Evolutionary conservation across 2,888 invertebrate species (phyloP).

Genomic region (Malthinus seriepunctatus): DNA sequence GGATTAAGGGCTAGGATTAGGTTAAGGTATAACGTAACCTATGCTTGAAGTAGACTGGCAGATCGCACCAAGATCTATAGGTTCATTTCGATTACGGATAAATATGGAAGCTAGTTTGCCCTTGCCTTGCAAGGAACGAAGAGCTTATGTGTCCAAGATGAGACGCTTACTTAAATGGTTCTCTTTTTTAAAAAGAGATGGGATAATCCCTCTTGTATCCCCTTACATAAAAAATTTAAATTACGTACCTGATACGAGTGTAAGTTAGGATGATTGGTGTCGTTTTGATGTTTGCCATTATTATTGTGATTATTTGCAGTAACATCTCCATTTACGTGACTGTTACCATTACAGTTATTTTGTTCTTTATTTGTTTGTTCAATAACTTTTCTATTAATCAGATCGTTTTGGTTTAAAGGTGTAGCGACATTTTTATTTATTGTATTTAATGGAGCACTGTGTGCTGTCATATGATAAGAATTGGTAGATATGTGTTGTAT

Average conservation of each 20-base stretch:
- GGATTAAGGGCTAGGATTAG: no score
- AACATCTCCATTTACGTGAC: constrained; percentile 11
- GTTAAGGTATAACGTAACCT: no score
- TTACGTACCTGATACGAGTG: background rate
- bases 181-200: no score
- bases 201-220: no score
- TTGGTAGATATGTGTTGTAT: constrained; percentile 38
- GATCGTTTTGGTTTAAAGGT: constrained; percentile 60
- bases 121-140: no score
- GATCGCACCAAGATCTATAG: no score
- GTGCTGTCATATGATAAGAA: constrained; percentile 58
- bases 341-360: constrained; percentile 1
- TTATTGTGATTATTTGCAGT: background rate
- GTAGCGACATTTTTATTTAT: constrained; percentile 69
- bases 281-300: constrained; percentile 1
- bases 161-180: no score
- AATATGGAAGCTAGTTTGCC: no score
- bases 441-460: constrained; percentile 60
- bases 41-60: no score
- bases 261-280: constrained; percentile 8
- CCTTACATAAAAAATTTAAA: background rate
- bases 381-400: constrained; percentile 15
- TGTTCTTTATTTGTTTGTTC: constrained; percentile 18
- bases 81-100: no score
- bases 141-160: no score